phyloP scores from a whole-genome alignment of 2,797 vertebrate genomes.

The Anabas testudineus region DNA sequence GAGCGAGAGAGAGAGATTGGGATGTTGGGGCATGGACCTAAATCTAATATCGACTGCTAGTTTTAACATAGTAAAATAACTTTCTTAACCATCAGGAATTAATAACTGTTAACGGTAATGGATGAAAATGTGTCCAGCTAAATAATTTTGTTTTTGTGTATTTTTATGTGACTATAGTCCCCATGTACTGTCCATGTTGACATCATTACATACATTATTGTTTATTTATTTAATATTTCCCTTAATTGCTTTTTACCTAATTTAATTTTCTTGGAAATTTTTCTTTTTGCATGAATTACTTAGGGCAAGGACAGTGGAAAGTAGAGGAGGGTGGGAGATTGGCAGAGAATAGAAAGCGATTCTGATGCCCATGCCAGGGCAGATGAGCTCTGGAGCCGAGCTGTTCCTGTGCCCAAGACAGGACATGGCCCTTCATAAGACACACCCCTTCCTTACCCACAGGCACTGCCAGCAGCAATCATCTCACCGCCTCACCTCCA shows the following conservation, averaged over 20 bases:
- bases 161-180: constrained; percentile 66
- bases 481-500: constrained; percentile 63
- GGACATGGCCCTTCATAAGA: constrained; percentile 57
- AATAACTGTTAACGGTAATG: constrained; percentile 69
- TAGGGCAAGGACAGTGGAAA: constrained; percentile 74
- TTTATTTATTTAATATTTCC: constrained; percentile 36
- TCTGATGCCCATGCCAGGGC: constrained; percentile 66
- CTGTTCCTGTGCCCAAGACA: constrained; percentile 64
- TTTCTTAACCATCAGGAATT: constrained; percentile 70
- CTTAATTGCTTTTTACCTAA: constrained; percentile 63
- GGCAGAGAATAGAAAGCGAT: constrained; percentile 67
- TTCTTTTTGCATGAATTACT: constrained; percentile 84
- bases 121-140: constrained; percentile 54
- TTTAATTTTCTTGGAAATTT: constrained; percentile 73
- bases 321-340: constrained; percentile 73
- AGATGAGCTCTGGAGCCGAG: constrained; percentile 67
- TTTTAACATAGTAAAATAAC: constrained; percentile 78
- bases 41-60: constrained; percentile 80
- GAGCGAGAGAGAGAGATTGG: constrained; percentile 80
- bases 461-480: constrained; percentile 58
- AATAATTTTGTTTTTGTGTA: constrained; percentile 60
- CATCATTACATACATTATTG: constrained; percentile 75
- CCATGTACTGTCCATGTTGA: constrained; percentile 70
- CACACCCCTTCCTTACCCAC: constrained; percentile 40
- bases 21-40: constrained; percentile 79